phyloP scores from a whole-genome alignment of 2,113 vertebrate genomes.

The Lynx canadensis region DNA sequence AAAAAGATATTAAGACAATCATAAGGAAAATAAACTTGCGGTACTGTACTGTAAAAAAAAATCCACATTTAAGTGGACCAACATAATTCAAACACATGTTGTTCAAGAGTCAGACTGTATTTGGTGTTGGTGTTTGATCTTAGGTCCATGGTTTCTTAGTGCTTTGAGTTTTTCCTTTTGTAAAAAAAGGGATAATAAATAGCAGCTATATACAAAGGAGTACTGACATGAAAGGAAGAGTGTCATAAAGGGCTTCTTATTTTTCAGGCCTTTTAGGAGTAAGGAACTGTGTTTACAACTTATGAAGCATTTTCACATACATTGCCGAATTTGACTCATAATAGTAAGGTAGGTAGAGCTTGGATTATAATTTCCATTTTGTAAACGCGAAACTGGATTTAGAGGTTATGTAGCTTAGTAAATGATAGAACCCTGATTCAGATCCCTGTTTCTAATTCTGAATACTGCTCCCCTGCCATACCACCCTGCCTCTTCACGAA shows the following conservation, averaged over 20 bases:
- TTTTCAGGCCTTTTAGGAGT: not conserved
- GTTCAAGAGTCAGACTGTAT: not conserved
- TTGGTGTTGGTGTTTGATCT: slow-evolving; percentile 18
- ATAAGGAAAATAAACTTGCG: not conserved
- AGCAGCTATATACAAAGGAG: not conserved
- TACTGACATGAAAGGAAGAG: not conserved
- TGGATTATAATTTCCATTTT: not conserved
- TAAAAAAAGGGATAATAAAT: not conserved
- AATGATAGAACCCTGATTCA: not conserved
- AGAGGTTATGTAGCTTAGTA: not conserved
- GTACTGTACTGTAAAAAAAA: not conserved
- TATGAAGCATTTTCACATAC: not conserved
- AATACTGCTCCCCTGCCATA: not conserved
- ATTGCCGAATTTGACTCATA: not conserved
- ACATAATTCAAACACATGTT: not conserved
- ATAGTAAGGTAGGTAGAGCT: not conserved
- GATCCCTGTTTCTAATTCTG: not conserved
- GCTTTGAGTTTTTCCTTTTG: slow-evolving; percentile 3
- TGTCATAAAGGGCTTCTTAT: not conserved
- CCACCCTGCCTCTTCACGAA: not conserved
- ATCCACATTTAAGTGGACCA: not conserved
- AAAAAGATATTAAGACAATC: not conserved
- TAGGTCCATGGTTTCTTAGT: not conserved
- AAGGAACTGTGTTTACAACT: not conserved
- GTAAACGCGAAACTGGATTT: not conserved